These are phyloP conservation scores for Galerucella nymphaeae DNA, from an alignment of 2,888 invertebrate genomes.

Conservation along the genomic window DNA sequence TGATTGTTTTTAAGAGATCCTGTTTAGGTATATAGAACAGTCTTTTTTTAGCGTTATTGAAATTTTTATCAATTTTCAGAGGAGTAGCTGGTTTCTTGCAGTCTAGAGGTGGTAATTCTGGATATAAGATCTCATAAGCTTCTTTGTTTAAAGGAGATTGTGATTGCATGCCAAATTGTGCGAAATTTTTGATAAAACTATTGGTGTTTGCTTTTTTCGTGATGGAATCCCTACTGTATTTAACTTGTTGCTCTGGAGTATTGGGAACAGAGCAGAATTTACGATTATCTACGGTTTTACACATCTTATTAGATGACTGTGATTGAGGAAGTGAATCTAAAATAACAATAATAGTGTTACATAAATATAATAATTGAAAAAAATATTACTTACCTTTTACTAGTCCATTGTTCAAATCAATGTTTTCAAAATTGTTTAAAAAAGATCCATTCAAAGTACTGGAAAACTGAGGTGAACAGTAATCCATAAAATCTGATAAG, in stretches of 20 bases:
- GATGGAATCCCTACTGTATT: slow-evolving; percentile 5
- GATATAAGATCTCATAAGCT: slow-evolving; percentile 58
- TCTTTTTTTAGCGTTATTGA: slow-evolving; percentile 55
- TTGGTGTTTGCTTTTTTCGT: slow-evolving; percentile 38
- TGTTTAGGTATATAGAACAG: slow-evolving; percentile 49
- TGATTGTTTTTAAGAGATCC: slow-evolving; percentile 44
- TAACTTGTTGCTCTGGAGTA: slow-evolving; percentile 50
- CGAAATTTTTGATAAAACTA: slow-evolving; percentile 47
- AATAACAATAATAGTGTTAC: background rate
- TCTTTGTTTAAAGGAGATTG: slow-evolving; percentile 55
- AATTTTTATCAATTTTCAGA: slow-evolving; percentile 49
- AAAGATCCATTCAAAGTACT: slow-evolving; percentile 60
- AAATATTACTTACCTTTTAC: slow-evolving; percentile 13
- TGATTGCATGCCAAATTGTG: slow-evolving; percentile 49
- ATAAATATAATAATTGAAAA: background rate
- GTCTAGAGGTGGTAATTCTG: slow-evolving; percentile 51
- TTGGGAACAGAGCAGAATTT: slow-evolving; percentile 44
- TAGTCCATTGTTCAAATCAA: slow-evolving; percentile 38
- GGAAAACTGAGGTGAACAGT: slow-evolving; percentile 52
- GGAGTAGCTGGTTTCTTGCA: slow-evolving; percentile 49
- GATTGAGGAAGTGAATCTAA: slow-evolving; percentile 9
- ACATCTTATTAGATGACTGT: slow-evolving; percentile 26
- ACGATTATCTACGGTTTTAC: slow-evolving; percentile 19
- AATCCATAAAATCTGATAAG: slow-evolving; percentile 48
- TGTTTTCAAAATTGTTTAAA: slow-evolving; percentile 55